Base-by-base conservation (phyloP, 2,113 vertebrate genomes). In the Bos javanicus region DNA sequence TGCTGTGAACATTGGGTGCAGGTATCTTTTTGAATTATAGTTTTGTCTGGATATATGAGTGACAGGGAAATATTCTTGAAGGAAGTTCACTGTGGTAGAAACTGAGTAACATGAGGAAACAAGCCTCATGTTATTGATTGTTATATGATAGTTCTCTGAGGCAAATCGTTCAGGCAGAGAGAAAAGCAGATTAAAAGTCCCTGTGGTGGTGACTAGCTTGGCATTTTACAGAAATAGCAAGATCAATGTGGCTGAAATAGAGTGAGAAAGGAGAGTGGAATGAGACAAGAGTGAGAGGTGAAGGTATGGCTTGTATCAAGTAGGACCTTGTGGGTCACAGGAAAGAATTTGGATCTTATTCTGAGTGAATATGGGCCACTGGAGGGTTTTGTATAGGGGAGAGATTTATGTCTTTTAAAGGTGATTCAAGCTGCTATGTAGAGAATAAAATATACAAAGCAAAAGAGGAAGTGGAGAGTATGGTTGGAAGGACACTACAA, bases 251-350 rank as follows among this genome's bases (percentile, higher is more conserved):
- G 62, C 28, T 39, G 39, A 62, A 14, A 59, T 13, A 59, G 28
- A 92, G 26, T 13, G 39, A 46, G 21, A 12, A 7, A 28, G 15
- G 14, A 26, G 26, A 19, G 2, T 60, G 14, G 82, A 50, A 46
- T 28, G 74, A 90, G 17, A 36, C 9, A 25, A 52, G 2, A 33
- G 11, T 13, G 21, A 60, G 71, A 78, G 10, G 17, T 11, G 2
- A 62, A 13, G 17, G 6, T 10, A 5, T 33, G 13, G 7, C 17
- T 26, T 50, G 6, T 48, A 43, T 25, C 19, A 5, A 0, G 3
- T 6, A 48, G 19, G 36, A 30, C 26, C 23, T 25, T 21, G 30
- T 14, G 28, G 36, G 39, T 33, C 57, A 39, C 2, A 93, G 39
- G 54, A 46, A 54, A 48, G 26, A 43, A 57, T 71, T 48, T 28